Percentiles rank a stretch among this genome's conserved stretches.
Conservation (phyloP, 2,797 vertebrate species). For the Neoniphon sammara region DNA sequence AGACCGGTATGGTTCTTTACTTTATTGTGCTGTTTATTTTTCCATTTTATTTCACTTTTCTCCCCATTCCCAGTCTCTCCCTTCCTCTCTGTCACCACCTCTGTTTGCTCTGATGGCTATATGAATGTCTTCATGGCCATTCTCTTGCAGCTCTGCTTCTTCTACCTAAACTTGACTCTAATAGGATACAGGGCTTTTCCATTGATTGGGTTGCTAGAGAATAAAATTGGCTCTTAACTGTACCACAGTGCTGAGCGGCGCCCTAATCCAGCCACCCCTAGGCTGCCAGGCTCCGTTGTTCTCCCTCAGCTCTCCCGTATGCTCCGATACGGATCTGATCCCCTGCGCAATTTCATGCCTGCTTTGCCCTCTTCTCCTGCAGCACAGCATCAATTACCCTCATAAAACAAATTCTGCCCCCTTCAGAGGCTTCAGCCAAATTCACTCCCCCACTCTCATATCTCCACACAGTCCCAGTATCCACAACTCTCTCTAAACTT, state of each 20-base stretch:
- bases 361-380: slow-evolving; percentile 85
- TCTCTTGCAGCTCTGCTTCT: slow-evolving; percentile 71
- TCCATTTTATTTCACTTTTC: slow-evolving; percentile 13
- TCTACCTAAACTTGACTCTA: slow-evolving; percentile 80
- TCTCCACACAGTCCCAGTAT: slow-evolving; percentile 38
- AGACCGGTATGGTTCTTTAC: background rate
- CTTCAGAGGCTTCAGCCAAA: slow-evolving; percentile 72
- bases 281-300: slow-evolving; percentile 68
- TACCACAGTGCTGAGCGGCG: slow-evolving; percentile 79
- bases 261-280: slow-evolving; percentile 81
- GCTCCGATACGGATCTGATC: slow-evolving; percentile 84
- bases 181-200: slow-evolving; percentile 85
- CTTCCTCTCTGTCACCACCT: slow-evolving; percentile 16
- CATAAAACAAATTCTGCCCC: slow-evolving; percentile 83
- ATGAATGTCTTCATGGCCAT: slow-evolving; percentile 82
- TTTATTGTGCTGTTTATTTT: slow-evolving; percentile 16
- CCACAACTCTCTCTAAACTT: slow-evolving; percentile 51
- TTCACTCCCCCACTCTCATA: slow-evolving; percentile 19
- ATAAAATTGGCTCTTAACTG: slow-evolving; percentile 88
- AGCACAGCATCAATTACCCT: slow-evolving; percentile 84
- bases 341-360: slow-evolving; percentile 87
- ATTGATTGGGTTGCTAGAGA: slow-evolving; percentile 90
- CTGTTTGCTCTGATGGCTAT: slow-evolving; percentile 77
- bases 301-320: slow-evolving; percentile 73
- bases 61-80: slow-evolving; percentile 8